A percentile compares a stretch with the other conserved stretches of the same genome.
These are phyloP conservation scores for Cylindroiulus punctatus DNA, from an alignment of 2,888 invertebrate genomes.

Conservation along the genomic window DNA sequence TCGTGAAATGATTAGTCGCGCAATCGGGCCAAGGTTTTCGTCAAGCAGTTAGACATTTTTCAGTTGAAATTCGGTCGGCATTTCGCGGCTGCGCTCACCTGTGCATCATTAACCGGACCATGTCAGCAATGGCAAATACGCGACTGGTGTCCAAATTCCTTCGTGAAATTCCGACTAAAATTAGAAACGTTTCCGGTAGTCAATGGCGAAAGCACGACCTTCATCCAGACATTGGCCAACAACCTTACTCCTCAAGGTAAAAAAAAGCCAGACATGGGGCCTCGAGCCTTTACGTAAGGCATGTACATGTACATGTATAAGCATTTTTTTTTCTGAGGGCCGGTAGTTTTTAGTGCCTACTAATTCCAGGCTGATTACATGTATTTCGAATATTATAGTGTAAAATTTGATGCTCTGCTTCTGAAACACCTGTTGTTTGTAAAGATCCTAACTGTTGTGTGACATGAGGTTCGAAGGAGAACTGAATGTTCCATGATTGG, in stretches of 20 bases:
- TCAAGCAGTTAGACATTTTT: background rate
- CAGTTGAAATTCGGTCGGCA: background rate
- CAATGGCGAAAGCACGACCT: background rate
- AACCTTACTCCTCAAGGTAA: background rate
- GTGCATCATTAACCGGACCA: background rate
- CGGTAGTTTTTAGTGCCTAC: too few relatives aligned
- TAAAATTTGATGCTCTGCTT: too few relatives aligned
- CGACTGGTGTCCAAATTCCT: background rate
- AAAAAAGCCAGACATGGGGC: background rate
- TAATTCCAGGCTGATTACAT: too few relatives aligned
- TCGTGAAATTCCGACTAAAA: background rate
- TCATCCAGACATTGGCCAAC: background rate
- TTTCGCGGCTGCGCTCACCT: background rate
- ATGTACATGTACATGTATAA: too few relatives aligned
- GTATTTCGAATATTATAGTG: too few relatives aligned
- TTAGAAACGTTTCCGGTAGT: background rate
- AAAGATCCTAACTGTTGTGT: too few relatives aligned
- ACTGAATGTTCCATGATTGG: too few relatives aligned
- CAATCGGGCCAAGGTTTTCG: background rate
- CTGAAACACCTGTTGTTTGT: too few relatives aligned
- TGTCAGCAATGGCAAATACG: background rate
- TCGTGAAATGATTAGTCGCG: conserved; percentile 10
- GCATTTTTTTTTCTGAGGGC: too few relatives aligned
- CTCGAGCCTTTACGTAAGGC: too few relatives aligned
- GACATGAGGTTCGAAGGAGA: too few relatives aligned